Evolutionary conservation across 2,113 vertebrate genomes (phyloP), one percentile per base, ranked within the genome.

Genomic region (Dicentrarchus labrax): DNA sequence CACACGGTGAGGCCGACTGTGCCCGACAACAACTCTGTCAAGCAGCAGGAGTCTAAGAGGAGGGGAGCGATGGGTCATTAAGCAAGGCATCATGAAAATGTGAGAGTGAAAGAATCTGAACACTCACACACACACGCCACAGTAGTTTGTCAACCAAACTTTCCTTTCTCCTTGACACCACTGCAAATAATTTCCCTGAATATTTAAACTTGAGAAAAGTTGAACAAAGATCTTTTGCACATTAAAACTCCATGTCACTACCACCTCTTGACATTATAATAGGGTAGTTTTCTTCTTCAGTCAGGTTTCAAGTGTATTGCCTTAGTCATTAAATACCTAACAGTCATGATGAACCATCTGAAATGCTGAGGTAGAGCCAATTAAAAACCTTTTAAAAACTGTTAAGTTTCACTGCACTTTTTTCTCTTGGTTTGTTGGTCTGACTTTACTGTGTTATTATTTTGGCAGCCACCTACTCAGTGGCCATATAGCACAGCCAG

Each of bases 1-100:
- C 79, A 71, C 60, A 86, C 43, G 5, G 83, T 72, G 4, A 92
- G 78, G 59, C 65, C 50, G 0, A 89, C 50, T 8, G 80, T 78
- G 47, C 83, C 73, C 0, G 75, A 83, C 68, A 90, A 38, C 51
- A 91, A 68, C 72, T 86, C 71, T 38, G 70, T 72, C 66, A 91
- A 51, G 71, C 59, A 22, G 22, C 70, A 53, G 72, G 84, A 22
- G 81, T 93, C 88, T 91, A 13, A 59, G 45, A 39, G 83, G 72
- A 72, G 51, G 11, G 48, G 43, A 21, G 69, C 7, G 9, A 13
- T 15, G 78, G 65, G 64, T 72, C 71, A 74, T 47, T 39, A 70
- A 77, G 82, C 84, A 60, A 76, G 61, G 51, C 22, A 59, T 47
- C 41, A 15, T 47, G 19, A 21, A 43, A 64, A 57, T 8, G 0